phyloP scores from a whole-genome alignment of 2,797 vertebrate species.

The Balearica regulorum region DNA sequence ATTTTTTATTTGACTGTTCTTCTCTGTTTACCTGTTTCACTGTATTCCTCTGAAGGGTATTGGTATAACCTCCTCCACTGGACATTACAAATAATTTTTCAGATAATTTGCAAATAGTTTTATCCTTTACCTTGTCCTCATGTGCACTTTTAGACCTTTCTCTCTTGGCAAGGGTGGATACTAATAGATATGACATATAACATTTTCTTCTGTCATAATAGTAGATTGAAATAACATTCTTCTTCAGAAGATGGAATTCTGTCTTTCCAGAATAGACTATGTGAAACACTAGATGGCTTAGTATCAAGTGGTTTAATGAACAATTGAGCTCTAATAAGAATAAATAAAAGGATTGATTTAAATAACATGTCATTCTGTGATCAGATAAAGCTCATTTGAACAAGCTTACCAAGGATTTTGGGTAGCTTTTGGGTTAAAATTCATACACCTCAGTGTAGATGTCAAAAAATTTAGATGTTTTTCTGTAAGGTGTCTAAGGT shows the following conservation, averaged over 20 bases:
- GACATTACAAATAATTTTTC: neutral
- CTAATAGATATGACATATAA: neutral
- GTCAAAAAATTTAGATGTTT: neutral
- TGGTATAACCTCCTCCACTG: neutral
- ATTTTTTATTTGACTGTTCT: neutral
- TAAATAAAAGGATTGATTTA: neutral
- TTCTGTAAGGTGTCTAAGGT: neutral
- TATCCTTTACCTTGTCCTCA: neutral
- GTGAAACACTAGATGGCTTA: neutral
- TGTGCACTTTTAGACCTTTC: neutral
- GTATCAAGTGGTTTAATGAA: neutral
- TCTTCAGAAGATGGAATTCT: neutral
- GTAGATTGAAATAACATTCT: neutral
- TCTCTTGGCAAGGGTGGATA: neutral
- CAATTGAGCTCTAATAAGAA: neutral
- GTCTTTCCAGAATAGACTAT: neutral
- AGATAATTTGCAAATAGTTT: neutral
- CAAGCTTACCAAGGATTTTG: neutral
- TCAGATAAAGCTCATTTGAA: neutral
- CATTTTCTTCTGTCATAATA: neutral
- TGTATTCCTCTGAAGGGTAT: neutral
- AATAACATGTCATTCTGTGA: neutral
- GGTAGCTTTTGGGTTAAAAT: neutral
- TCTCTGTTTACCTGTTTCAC: neutral
- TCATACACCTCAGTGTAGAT: neutral